Conservation (phyloP, 2,113 vertebrate species). For the Pseudopodoces humilis region DNA sequence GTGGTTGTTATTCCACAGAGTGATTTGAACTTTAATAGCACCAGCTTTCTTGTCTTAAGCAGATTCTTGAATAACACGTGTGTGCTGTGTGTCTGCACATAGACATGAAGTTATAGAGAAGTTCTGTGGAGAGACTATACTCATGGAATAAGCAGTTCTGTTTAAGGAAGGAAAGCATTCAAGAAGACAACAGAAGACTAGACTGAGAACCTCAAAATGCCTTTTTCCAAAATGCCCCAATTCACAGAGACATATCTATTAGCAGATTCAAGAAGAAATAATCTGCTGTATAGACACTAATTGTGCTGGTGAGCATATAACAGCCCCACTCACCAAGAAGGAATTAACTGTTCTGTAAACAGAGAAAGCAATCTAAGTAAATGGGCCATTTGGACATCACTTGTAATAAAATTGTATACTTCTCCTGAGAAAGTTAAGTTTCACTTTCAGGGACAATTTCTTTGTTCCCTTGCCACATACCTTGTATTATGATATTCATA, state of each 20-base stretch:
- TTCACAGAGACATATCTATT: background rate
- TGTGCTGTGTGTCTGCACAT: background rate
- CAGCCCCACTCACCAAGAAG: background rate
- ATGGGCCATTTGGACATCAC: background rate
- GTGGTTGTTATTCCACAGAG: background rate
- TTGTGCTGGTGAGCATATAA: background rate
- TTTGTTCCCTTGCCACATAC: background rate
- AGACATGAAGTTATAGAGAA: background rate
- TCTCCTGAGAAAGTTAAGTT: background rate
- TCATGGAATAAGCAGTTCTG: background rate
- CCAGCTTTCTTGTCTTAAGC: background rate
- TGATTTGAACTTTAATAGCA: background rate
- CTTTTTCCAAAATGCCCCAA: background rate
- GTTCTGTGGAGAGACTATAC: background rate
- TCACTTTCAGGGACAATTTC: background rate
- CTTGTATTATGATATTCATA: background rate
- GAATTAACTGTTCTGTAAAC: background rate
- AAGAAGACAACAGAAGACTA: background rate
- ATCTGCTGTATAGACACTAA: background rate
- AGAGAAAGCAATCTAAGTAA: background rate
- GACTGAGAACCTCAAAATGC: background rate
- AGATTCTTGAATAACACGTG: background rate
- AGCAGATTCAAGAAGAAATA: background rate
- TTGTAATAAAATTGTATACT: background rate
- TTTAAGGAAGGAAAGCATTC: background rate